Base-by-base conservation (phyloP, 2,113 vertebrate species). In the Tychaedon coryphoeus region DNA sequence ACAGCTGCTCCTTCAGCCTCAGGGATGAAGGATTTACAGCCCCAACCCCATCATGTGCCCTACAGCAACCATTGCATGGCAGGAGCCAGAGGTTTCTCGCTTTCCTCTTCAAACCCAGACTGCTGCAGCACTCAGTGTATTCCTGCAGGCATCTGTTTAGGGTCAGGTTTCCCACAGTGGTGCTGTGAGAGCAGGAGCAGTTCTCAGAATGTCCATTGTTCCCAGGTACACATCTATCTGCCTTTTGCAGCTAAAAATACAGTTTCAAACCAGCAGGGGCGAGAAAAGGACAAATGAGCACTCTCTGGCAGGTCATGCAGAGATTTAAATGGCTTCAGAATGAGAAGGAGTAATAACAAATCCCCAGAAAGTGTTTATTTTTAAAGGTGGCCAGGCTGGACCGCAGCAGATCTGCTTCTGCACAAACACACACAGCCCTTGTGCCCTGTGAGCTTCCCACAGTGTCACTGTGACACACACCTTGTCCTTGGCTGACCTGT, bases 391-490 rank as follows among this genome's bases (percentile, higher is more conserved):
- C 25, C 51, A 15, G 9, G 7, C 14, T 17, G 14, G 66, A 38
- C 9, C 15, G 10, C 33, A 29, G 45, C 61, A 71, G 50, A 66
- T 3, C 36, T 85, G 22, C 33, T 74, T 36, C 65, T 78, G 18
- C 70, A 38, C 48, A 19, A 71, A 60, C 38, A 34, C 11, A 3
- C 0, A 26, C 5, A 34, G 38, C 1, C 1, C 40, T 13, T 16
- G 65, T 10, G 29, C 9, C 13, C 12, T 8, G 7, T 19, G 29
- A 45, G 33, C 23, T 34, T 47, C 64, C 60, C 23, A 34, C 36
- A 29, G 29, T 0, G 3, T 14, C 5, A 1, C 34, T 0, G 1
- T 61, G 42, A 42, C n/a, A 65, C 5, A 0, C 1, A 2, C 1
- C 0, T 8, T 53, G 86, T 62, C 47, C 67, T 42, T 51, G 54